Percentiles rank a stretch among this genome's conserved stretches.
Evolutionary conservation across 2,888 invertebrate species (phyloP).

Genomic region (Enoplolaimus lenunculus): DNA sequence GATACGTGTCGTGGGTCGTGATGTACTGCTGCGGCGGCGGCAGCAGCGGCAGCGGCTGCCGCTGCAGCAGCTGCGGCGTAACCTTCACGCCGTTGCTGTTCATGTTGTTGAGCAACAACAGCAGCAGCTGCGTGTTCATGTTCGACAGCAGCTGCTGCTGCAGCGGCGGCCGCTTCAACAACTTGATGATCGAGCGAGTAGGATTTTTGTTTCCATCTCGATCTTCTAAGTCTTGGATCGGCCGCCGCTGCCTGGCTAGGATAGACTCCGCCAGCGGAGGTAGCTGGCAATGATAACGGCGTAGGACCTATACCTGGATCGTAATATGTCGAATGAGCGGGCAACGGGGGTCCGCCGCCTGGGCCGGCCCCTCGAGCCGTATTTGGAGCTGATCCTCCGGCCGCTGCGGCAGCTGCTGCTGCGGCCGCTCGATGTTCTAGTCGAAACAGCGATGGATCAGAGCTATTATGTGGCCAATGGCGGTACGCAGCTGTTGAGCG

Average conservation of each 20-base stretch:
- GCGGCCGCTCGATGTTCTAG: slow-evolving; percentile 12
- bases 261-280: background rate
- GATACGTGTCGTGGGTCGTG: background rate
- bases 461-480: slow-evolving; percentile 14
- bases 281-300: background rate
- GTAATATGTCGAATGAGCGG: background rate
- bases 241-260: background rate
- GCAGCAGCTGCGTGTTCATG: background rate
- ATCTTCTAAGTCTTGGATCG: slow-evolving; percentile 12
- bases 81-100: background rate
- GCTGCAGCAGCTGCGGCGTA: background rate
- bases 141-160: background rate
- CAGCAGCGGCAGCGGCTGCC: background rate
- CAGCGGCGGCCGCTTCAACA: background rate
- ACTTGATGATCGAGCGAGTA: slow-evolving; percentile 17
- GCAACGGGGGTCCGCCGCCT: background rate
- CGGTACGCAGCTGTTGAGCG: slow-evolving; percentile 8
- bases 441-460: slow-evolving; percentile 20
- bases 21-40: background rate
- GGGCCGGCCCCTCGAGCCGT: background rate
- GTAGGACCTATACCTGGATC: background rate
- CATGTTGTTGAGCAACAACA: background rate
- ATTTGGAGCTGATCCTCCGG: background rate
- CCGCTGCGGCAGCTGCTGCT: too few relatives aligned
- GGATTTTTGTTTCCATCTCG: slow-evolving; percentile 18